Evolutionary conservation across 2,888 invertebrate genomes (phyloP), one percentile per base, ranked within the genome.

Genomic region (Bellardia pandia): DNA sequence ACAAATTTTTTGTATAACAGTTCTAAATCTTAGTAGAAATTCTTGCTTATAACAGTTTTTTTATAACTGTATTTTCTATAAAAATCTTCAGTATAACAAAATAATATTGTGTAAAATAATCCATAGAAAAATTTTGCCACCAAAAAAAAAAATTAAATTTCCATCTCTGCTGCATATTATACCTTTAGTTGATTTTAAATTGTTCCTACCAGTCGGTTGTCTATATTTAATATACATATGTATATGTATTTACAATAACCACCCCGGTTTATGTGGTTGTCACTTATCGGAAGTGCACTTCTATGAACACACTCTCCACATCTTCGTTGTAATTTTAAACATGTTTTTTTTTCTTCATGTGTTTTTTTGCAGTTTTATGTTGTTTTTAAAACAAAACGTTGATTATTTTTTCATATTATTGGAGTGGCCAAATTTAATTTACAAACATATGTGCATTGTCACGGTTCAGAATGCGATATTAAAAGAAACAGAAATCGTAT

Each of bases 201-300:
- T 16, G 48, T n/a, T 60, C 5, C 16, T 16, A 62, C 58, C 75
- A 75, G 40, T 68, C 45, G 68, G 30, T 37, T 16, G 58, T 71
- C 37, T 72, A 42, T 51, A 69, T 53, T 51, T 42, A n/a, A 85
- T 40, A 60, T 9, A 45, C 13, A 45, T 42, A 8, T 42, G 53
- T 79, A 42, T 69, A 13, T 53, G 16, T n/a, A 3, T 30, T 51
- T 45, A 1, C 40, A 45, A 75, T 66, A 66, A 68, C 82, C 69
- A 72, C 86, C 82, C 69, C 42, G 74, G 11, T 75, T 69, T 66
- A 79, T 86, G 86, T 42, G 82, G 76, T 83, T 86, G 71, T 51
- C 86, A 79, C 48, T 79, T 76, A 79, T 79, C 83, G 86, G 83
- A 86, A 83, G 83, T 83, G 75, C 68, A 83, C 78, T 86, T 75